Percentiles rank a stretch among this genome's conserved stretches.
Conservation (phyloP, 2,113 vertebrate species). For the Phaethon lepturus region DNA sequence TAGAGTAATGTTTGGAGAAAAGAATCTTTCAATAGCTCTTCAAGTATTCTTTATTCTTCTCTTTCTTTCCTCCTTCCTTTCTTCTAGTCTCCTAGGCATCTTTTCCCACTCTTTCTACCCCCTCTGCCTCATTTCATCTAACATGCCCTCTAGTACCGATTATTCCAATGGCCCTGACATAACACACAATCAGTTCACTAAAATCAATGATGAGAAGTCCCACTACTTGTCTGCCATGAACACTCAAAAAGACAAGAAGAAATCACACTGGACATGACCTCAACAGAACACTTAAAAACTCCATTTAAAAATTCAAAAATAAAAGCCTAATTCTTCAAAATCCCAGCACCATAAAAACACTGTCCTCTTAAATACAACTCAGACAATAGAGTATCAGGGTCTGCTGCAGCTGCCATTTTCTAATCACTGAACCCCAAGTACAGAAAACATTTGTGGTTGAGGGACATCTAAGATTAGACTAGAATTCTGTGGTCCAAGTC, state of each 20-base stretch:
- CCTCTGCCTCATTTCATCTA: neutral
- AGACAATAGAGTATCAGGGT: neutral
- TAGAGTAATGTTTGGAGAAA: neutral
- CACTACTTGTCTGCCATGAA: neutral
- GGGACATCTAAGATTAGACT: neutral
- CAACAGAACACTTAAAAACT: neutral
- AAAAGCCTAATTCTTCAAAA: neutral
- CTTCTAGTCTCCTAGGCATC: neutral
- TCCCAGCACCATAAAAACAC: neutral
- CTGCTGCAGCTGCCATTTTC: neutral
- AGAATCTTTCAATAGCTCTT: neutral
- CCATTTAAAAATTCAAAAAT: neutral
- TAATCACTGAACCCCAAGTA: neutral
- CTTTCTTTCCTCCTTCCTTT: neutral
- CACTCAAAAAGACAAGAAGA: neutral
- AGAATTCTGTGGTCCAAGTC: too few species aligned
- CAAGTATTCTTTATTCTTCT: neutral
- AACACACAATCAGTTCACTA: neutral
- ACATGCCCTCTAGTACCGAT: neutral
- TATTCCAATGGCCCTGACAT: neutral
- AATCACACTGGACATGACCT: neutral
- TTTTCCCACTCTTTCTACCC: neutral
- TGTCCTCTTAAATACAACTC: neutral
- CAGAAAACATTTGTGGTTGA: neutral
- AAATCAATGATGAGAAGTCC: neutral